Evolutionary conservation across 2,888 invertebrate species (phyloP), one percentile per base, ranked within the genome.

Genomic region (Drosophila acutilabella): DNA sequence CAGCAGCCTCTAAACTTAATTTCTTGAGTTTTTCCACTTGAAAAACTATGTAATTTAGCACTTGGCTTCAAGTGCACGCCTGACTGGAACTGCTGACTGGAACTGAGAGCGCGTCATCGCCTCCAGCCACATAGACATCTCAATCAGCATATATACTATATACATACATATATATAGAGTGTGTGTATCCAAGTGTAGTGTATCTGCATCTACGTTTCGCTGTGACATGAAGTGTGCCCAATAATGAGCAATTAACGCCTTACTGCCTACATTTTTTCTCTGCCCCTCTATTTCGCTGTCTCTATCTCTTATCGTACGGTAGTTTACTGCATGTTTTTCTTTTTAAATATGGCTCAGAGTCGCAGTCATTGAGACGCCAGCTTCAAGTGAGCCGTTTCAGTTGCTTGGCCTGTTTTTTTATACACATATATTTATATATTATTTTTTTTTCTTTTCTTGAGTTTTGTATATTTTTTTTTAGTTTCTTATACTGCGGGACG

Each of bases 201-300:
- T 52, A 50, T 76, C 81, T 86, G 73, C 74, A 69, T 71, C 79
- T 69, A 72, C 72, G 52, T 68, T 74, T 78, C 23, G 73, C 64
- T 79, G 81, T 86, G 90, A 88, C 88, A 87, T 91, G 90, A 91
- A 91, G 91, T 91, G 91, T 90, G 91, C 90, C 90, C 90, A 87
- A 89, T 91, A 91, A 91, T 91, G 90, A 91, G 89, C 89, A 91
- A 91, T 91, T 91, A 90, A 83, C 78, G 79, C 82, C 81, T 87
- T 88, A 83, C 89, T 81, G 72, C 84, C 84, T 70, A 76, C 87
- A 67, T 81, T 73, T 71, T 30, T 33, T 23, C 52, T 36, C 48
- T 59, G 6, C 16, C 44, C 26, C 36, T 40, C 23, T 48, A n/a
- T n/a, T 30, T 59, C 41, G 51, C 38, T 41, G 53, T 53, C 45